Conservation (phyloP, 2,888 invertebrate species). For the Ischnura elegans region DNA sequence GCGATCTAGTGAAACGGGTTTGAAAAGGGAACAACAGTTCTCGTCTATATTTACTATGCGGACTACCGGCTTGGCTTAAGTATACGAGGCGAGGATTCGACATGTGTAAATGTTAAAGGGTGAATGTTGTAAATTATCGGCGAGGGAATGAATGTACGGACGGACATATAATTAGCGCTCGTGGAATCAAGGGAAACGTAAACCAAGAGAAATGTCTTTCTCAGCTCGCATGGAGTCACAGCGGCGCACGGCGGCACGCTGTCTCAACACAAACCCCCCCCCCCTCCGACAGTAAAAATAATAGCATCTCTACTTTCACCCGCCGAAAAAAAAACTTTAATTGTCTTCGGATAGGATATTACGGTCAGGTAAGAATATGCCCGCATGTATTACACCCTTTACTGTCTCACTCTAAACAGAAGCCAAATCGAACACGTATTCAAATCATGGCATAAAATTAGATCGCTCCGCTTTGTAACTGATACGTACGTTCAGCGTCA, state of each 20-base stretch:
- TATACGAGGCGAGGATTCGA: neutral
- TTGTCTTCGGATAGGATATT: neutral
- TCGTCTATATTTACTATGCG: neutral
- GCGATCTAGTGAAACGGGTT: constrained; percentile 18
- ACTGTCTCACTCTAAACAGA: neutral
- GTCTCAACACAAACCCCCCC: neutral
- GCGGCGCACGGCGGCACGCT: neutral
- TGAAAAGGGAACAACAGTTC: neutral
- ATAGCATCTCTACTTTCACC: neutral
- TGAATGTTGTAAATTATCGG: neutral
- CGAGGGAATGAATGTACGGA: neutral
- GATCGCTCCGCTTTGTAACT: too few species aligned
- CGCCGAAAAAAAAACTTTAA: neutral
- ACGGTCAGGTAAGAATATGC: neutral
- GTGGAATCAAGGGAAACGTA: neutral
- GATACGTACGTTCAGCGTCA: too few species aligned
- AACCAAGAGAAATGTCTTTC: neutral
- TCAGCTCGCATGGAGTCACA: neutral
- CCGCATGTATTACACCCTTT: neutral
- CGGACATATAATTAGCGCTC: constrained; percentile 7
- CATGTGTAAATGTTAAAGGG: constrained; percentile 11
- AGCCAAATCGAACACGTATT: neutral
- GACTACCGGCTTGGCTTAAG: neutral
- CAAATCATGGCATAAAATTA: neutral
- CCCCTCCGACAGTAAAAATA: neutral